Evolutionary conservation across 2,888 invertebrate genomes (phyloP), one percentile per base, ranked within the genome.

Genomic region (Aproaerema taeniolella): DNA sequence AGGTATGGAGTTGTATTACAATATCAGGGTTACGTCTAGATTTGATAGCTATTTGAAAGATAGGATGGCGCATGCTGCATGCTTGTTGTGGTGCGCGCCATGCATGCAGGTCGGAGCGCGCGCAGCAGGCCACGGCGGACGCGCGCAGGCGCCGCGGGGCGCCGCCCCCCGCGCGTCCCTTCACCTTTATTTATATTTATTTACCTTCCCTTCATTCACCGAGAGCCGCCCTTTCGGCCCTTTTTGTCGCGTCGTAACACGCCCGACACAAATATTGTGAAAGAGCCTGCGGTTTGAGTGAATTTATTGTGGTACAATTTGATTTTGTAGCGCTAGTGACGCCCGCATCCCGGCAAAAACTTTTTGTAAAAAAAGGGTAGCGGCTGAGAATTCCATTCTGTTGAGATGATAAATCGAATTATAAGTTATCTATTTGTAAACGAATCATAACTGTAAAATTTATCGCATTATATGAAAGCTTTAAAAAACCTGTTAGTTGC

Each of bases 121-220:
- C 50, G 56, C 33, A 33, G 33, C 33, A 24, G 2, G 45, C 45
- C 39, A 46, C 33, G 5, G n/a, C n/a, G n/a, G n/a, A n/a, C n/a
- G n/a, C n/a, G n/a, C n/a, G 49, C 55, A 64, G 68, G 71, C 76
- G 71, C 76, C 72, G 69, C 74, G 67, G 74, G 75, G 62, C 50
- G 61, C 61, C 61, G 48, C 53, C 57, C 55, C 62, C 59, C 40
- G 65, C 57, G 53, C 60, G 42, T 52, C 40, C 72, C 76, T 67
- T 76, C 67, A 72, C 77, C 81, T 83, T 85, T 83, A 86, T 85
- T 86, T 85, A 83, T 86, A 82, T 85, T 86, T 86, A 86, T 86
- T 86, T 86, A 85, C 83, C 83, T 83, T 82, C 83, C 82, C 81
- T 85, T 83, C 85, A 85, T 85, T 85, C 82, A 85, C 74, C 72